A percentile compares a stretch with the other conserved stretches of the same genome.
Conservation (phyloP, 2,113 vertebrate genomes). For the Passer montanus region DNA sequence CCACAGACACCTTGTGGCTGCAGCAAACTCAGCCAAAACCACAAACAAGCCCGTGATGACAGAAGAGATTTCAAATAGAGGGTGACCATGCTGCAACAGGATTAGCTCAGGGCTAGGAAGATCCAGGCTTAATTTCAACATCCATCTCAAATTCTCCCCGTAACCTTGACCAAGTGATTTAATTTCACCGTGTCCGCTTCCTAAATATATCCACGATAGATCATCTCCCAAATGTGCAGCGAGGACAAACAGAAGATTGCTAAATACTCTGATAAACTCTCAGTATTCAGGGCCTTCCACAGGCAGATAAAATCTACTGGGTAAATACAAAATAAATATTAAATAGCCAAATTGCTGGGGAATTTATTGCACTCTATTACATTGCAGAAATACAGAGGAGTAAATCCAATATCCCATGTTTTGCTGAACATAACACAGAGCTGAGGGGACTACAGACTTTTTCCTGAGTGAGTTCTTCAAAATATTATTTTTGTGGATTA, state of each 20-base stretch:
- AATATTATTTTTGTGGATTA: neutral
- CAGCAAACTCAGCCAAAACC: neutral
- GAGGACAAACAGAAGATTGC: neutral
- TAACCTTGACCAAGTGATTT: slow-evolving; percentile 33
- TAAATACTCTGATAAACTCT: neutral
- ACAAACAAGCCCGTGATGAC: neutral
- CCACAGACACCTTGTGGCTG: neutral
- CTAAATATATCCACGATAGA: neutral
- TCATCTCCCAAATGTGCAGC: neutral
- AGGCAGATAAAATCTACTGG: neutral
- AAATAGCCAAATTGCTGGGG: neutral
- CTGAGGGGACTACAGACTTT: neutral
- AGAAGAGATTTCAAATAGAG: neutral
- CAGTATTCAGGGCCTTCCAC: neutral
- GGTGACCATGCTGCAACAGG: neutral
- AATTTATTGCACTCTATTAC: neutral
- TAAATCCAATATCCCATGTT: neutral
- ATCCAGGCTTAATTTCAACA: slow-evolving; percentile 13
- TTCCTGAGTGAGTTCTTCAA: neutral
- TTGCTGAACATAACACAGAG: neutral
- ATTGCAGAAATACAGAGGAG: neutral
- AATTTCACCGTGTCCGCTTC: neutral
- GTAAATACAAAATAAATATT: neutral
- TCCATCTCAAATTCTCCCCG: neutral
- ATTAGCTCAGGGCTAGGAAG: neutral